Conservation (phyloP, 2,113 vertebrate species). For the Etia nguti region DNA sequence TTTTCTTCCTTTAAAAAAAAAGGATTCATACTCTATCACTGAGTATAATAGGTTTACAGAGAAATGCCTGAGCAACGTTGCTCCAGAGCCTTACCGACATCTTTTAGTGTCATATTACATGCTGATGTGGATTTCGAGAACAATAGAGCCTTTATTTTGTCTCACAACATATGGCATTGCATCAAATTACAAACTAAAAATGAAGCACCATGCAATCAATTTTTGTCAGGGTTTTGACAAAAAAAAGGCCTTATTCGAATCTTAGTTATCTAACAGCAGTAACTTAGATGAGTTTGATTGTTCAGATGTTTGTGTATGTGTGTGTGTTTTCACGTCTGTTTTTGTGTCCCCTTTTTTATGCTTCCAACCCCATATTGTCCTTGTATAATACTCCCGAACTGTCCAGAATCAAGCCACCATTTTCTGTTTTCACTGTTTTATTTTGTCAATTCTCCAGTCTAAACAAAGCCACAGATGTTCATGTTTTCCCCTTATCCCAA, state of each 20-base stretch:
- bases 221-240: neutral
- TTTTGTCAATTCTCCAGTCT: conserved; percentile 6
- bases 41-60: conserved; percentile 2
- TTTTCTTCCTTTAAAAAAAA: neutral
- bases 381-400: neutral
- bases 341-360: neutral
- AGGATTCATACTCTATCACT: neutral
- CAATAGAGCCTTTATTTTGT: conserved; percentile 10
- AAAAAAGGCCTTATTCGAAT: neutral
- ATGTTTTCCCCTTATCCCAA: neutral
- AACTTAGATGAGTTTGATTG: neutral
- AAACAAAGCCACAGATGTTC: conserved; percentile 31
- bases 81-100: neutral
- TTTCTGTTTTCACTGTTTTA: neutral
- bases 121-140: conserved; percentile 2
- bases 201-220: conserved; percentile 3
- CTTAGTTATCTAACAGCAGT: neutral
- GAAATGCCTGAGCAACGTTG: neutral
- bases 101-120: neutral
- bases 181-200: neutral
- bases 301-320: neutral
- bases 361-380: neutral
- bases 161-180: neutral
- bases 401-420: neutral
- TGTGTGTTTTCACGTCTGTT: neutral